phyloP scores from a whole-genome alignment of 2,888 invertebrate genomes.

The Drepanosiphum platanoidis region DNA sequence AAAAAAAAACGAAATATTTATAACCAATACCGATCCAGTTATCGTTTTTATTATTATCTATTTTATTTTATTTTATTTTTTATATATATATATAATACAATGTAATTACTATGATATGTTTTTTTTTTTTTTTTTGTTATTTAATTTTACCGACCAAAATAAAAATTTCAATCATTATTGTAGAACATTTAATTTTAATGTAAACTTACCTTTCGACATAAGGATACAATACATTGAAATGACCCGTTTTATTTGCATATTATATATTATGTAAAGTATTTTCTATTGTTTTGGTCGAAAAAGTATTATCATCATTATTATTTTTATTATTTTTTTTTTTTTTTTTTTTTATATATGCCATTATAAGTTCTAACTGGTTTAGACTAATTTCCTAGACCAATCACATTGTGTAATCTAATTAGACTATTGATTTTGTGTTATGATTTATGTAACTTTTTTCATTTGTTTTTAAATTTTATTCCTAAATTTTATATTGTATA shows the following conservation, averaged over 20 bases:
- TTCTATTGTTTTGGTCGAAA: slow-evolving; percentile 40
- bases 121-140: slow-evolving; percentile 57
- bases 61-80: slow-evolving; percentile 27
- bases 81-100: slow-evolving; percentile 45
- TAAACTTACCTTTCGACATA: slow-evolving; percentile 44
- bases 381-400: slow-evolving; percentile 14
- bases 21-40: slow-evolving; percentile 16
- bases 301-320: too few relatives aligned
- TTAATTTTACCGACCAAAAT: slow-evolving; percentile 54
- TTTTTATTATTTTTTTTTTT: too few relatives aligned
- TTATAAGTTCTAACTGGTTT: slow-evolving; percentile 44
- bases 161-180: slow-evolving; percentile 50
- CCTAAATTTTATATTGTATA: slow-evolving; percentile 61
- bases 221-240: slow-evolving; percentile 40
- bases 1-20: slow-evolving; percentile 14
- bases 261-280: neutral
- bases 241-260: slow-evolving; percentile 40
- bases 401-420: slow-evolving; percentile 43
- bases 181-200: slow-evolving; percentile 18
- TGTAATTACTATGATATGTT: slow-evolving; percentile 31
- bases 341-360: too few relatives aligned
- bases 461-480: slow-evolving; percentile 62
- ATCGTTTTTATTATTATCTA: slow-evolving; percentile 20
- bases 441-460: slow-evolving; percentile 52
- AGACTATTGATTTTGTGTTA: slow-evolving; percentile 54